A percentile compares a stretch with the other conserved stretches of the same genome.
Evolutionary conservation across 2,888 invertebrate species (phyloP).

Genomic region (Oscheius sp.): DNA sequence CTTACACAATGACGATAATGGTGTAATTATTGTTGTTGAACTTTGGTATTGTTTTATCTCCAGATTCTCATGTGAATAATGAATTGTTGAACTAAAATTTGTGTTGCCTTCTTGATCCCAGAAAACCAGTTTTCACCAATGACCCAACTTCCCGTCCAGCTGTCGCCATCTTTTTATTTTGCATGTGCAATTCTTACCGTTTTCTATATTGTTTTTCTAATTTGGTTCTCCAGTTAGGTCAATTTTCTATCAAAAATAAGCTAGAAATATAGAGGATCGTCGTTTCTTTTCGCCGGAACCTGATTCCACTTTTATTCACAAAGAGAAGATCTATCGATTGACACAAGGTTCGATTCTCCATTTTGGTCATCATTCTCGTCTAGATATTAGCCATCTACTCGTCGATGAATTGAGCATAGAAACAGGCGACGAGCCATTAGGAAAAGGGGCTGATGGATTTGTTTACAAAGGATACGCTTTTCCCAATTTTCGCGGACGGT

Average conservation of each 20-base stretch:
- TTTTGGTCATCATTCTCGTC: not conserved
- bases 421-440: slow-evolving; percentile 68
- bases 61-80: no score
- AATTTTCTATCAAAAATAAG: not conserved
- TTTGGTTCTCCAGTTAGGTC: slow-evolving; percentile 19
- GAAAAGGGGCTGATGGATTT: slow-evolving; percentile 70
- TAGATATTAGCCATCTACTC: slow-evolving; percentile 47
- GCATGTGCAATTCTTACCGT: slow-evolving; percentile 2
- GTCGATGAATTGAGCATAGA: slow-evolving; percentile 71
- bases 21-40: no score
- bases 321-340: slow-evolving; percentile 4
- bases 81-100: no score
- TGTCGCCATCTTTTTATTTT: slow-evolving; percentile 28
- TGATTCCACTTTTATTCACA: slow-evolving; percentile 3
- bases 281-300: slow-evolving; percentile 6
- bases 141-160: slow-evolving; percentile 1
- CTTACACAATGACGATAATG: no score
- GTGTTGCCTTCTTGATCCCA: no score
- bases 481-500: slow-evolving; percentile 67
- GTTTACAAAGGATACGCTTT: slow-evolving; percentile 69
- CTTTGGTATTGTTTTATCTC: no score
- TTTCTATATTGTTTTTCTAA: slow-evolving; percentile 20
- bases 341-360: not conserved
- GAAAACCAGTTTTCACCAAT: not conserved
- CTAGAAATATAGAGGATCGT: not conserved